phyloP scores from a whole-genome alignment of 2,888 invertebrate genomes.

The Coelinius sp. region DNA sequence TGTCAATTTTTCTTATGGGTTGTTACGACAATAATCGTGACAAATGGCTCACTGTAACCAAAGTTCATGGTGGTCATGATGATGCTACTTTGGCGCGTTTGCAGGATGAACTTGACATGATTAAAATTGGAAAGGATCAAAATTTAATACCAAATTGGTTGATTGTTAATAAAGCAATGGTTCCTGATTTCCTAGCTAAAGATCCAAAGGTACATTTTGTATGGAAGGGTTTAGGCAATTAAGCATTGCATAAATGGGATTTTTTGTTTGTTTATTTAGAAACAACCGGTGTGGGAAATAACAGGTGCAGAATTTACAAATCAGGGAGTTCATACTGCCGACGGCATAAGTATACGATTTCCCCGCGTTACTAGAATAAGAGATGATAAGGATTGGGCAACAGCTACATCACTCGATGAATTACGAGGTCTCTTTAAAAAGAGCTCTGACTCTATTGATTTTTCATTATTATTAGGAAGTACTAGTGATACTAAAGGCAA shows the following conservation, averaged over 20 bases:
- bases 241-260: background rate
- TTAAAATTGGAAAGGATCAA: constrained; percentile 84
- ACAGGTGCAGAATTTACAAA: constrained; percentile 87
- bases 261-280: constrained; percentile 62
- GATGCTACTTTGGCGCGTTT: constrained; percentile 86
- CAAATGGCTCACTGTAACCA: constrained; percentile 92
- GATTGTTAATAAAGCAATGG: constrained; percentile 84
- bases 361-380: constrained; percentile 89
- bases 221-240: background rate
- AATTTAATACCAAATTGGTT: constrained; percentile 85
- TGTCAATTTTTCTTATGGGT: constrained; percentile 96
- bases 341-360: constrained; percentile 94
- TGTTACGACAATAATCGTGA: constrained; percentile 80
- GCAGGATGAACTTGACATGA: constrained; percentile 81
- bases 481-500: background rate
- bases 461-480: constrained; percentile 54
- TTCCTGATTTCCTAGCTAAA: constrained; percentile 90
- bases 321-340: constrained; percentile 89
- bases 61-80: constrained; percentile 91
- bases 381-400: constrained; percentile 87
- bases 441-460: constrained; percentile 61
- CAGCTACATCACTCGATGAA: constrained; percentile 86
- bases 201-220: constrained; percentile 79
- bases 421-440: constrained; percentile 79
- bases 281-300: constrained; percentile 95